These are phyloP conservation scores for Netelia virgata DNA, from an alignment of 2,888 invertebrate species.

Conservation along the genomic window DNA sequence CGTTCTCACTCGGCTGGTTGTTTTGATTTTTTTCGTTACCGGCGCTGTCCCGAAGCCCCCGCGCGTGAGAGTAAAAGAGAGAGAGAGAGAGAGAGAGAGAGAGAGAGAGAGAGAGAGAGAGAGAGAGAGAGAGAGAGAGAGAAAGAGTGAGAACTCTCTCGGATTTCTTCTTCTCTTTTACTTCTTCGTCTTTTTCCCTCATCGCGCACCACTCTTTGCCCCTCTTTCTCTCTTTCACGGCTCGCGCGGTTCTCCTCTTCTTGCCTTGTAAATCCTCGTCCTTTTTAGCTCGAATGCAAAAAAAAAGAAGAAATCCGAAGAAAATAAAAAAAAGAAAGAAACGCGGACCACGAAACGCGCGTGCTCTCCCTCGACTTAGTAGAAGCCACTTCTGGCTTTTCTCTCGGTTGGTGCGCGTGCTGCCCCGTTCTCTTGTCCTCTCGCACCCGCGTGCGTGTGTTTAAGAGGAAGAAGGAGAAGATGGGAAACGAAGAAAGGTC, in stretches of 20 bases:
- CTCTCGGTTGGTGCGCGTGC: constrained; percentile 55
- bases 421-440: constrained; percentile 38
- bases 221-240: constrained; percentile 29
- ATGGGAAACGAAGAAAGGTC: constrained; percentile 36
- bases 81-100: too few species aligned
- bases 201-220: constrained; percentile 38
- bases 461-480: constrained; percentile 66
- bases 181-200: constrained; percentile 48
- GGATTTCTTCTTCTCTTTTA: constrained; percentile 37
- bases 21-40: constrained; percentile 34
- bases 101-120: too few species aligned
- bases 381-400: constrained; percentile 59
- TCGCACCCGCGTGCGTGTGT: constrained; percentile 58
- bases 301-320: neutral
- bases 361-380: constrained; percentile 59
- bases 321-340: constrained; percentile 39
- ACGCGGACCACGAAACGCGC: constrained; percentile 63
- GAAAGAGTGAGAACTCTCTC: constrained; percentile 32
- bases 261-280: constrained; percentile 52
- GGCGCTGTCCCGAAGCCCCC: constrained; percentile 35
- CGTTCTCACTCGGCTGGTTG: constrained; percentile 38
- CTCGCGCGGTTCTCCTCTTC: constrained; percentile 60
- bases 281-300: constrained; percentile 39
- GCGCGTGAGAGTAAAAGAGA: too few species aligned
- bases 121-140: constrained; percentile 2